Base-by-base conservation (phyloP, 2,113 vertebrate genomes). In the Sphaerodactylus townsendi region DNA sequence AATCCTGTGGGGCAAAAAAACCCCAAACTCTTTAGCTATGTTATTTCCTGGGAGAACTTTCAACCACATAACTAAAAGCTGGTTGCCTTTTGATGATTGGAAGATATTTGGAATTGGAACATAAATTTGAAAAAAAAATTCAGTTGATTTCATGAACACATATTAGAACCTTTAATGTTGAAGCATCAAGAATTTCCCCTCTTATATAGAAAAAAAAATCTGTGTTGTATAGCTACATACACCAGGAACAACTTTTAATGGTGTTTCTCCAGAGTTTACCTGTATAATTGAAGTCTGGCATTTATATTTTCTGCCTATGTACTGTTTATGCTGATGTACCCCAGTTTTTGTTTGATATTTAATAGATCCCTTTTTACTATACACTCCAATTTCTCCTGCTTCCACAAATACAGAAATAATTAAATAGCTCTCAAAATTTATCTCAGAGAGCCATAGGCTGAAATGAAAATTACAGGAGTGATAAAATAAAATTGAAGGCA, bases 101-200 rank as follows among this genome's bases (percentile, higher is more conserved):
- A 79, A 50, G 33, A 33, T 48, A 25, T 64, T 15, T 44, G 37
- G 35, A 73, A 62, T 28, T 33, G 25, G 30, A 23, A 33, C 5
- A 19, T 23, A 39, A 10, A 48, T 41, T 68, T 10, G 7, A 25
- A 33, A 62, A 37, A 53, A 56, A 3, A 53, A 53, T 17, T 21
- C 46, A 72, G 37, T 10, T 62, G 30, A 33, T 19, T 82, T 59
- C 70, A 62, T 50, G 8, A 50, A 4, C 48, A 50, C 7, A 50
- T 3, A 28, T 53, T 68, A 28, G 37, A 30, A 19, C 2, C 4
- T 72, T 90, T 1, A 2, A 81, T 84, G 88, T 81, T 92, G 90
- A 92, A 94, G 88, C 21, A 28, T 25, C 90, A 82, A n/a, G 70
- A 81, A 93, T 91, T 90, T 90, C 86, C n/a, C 15, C 84, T 91